Percentiles rank a stretch among this genome's conserved stretches.
Evolutionary conservation across 1,140 invertebrate species (phyloP).

Genomic region (Vollenhovia emeryi): DNA sequence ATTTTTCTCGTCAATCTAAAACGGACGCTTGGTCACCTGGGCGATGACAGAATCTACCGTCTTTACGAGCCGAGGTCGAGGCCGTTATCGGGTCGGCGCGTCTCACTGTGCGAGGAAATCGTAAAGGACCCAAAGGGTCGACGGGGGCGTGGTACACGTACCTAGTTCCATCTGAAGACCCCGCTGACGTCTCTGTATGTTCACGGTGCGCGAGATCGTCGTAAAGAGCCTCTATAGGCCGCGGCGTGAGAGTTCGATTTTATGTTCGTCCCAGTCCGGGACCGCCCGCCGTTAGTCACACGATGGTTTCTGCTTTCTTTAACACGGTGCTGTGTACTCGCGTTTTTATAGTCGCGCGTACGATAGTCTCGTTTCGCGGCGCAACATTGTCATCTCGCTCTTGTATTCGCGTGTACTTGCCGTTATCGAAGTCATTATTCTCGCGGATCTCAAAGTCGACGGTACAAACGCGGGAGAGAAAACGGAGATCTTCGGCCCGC

Average conservation of each 20-base stretch:
- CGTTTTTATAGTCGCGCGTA: conserved; percentile 58
- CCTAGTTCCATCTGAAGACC: conserved; percentile 59
- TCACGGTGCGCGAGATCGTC: conserved; percentile 61
- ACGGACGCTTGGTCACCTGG: background rate
- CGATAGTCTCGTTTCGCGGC: conserved; percentile 29
- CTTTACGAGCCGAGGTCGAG: conserved; percentile 70
- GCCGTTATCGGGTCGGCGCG: conserved; percentile 64
- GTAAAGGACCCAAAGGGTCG: conserved; percentile 69
- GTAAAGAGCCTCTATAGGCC: conserved; percentile 59
- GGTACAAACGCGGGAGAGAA: background rate
- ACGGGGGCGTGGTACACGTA: conserved; percentile 60
- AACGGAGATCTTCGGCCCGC: background rate
- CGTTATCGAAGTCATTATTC: conserved; percentile 32
- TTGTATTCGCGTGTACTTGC: conserved; percentile 3
- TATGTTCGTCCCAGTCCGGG: conserved; percentile 53
- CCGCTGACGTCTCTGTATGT: conserved; percentile 73
- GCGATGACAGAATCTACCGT: conserved; percentile 68
- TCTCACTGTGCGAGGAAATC: conserved; percentile 69
- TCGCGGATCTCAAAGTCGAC: conserved; percentile 4
- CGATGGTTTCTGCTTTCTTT: conserved; percentile 37
- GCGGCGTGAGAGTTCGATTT: conserved; percentile 66
- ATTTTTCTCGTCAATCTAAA: conserved; percentile 29
- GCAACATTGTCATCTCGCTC: conserved; percentile 37
- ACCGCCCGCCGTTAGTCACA: conserved; percentile 70
- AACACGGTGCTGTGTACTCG: conserved; percentile 34